Evolutionary conservation across 2,888 invertebrate species (phyloP).

Genomic region (Plagodis pulveraria): DNA sequence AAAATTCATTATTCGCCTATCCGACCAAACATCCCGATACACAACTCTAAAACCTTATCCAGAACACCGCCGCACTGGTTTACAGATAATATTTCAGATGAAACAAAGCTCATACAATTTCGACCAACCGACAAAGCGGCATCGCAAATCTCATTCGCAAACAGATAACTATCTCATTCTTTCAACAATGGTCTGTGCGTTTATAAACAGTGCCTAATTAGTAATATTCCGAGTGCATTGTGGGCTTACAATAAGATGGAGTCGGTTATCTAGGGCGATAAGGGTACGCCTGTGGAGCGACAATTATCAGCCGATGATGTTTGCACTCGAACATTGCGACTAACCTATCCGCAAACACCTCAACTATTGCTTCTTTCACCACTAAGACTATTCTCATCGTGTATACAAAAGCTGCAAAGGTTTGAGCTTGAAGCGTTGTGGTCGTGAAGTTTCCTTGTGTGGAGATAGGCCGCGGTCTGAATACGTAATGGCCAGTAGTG

Average conservation of each 20-base stretch:
- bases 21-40: conserved; percentile 5
- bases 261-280: conserved; percentile 82
- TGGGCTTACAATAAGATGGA: conserved; percentile 80
- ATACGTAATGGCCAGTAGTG: conserved; percentile 82
- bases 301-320: conserved; percentile 77
- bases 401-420: conserved; percentile 6
- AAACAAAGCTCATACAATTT: conserved; percentile 78
- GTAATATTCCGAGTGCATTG: conserved; percentile 83
- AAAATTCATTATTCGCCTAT: not conserved
- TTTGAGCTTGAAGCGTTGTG: not conserved
- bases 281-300: conserved; percentile 70
- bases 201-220: conserved; percentile 84
- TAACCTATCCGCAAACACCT: conserved; percentile 19
- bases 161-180: conserved; percentile 83
- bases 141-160: conserved; percentile 83
- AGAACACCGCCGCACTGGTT: conserved; percentile 60
- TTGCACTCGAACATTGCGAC: conserved; percentile 36
- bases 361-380: conserved; percentile 47
- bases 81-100: conserved; percentile 68
- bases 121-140: conserved; percentile 77
- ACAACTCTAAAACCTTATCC: conserved; percentile 47
- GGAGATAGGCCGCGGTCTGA: conserved; percentile 70
- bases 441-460: conserved; percentile 34
- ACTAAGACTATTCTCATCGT: not conserved
- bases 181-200: conserved; percentile 80